Percentiles rank a stretch among this genome's conserved stretches.
Evolutionary conservation across 2,888 invertebrate species (phyloP).

Genomic region (Crepidodera aurea): DNA sequence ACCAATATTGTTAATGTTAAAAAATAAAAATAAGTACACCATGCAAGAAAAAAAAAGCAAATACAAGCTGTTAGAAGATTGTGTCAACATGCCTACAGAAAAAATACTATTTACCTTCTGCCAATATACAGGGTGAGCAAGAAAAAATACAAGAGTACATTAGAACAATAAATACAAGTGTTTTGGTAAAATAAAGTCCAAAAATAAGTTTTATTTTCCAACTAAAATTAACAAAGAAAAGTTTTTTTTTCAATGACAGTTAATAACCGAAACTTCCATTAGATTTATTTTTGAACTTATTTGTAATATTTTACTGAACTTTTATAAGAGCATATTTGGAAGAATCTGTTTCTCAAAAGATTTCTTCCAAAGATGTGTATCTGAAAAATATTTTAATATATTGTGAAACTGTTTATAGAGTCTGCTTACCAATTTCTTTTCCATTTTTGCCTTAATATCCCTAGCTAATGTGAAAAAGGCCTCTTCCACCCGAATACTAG

Average conservation of each 20-base stretch:
- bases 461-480: constrained; percentile 97
- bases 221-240: no score
- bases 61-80: constrained; percentile 7
- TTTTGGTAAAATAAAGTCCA: constrained; percentile 13
- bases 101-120: constrained; percentile 59
- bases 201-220: constrained; percentile 7
- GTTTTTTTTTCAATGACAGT: no score
- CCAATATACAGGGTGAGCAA: constrained; percentile 52
- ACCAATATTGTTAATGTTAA: no score
- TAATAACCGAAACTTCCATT: no score
- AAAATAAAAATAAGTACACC: no score
- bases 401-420: no score
- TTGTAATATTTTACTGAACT: no score
- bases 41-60: constrained; percentile 8
- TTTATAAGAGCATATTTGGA: no score
- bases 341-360: no score
- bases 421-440: constrained; percentile 90
- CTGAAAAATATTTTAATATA: no score
- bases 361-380: no score
- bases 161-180: constrained; percentile 32
- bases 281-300: no score
- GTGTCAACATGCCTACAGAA: constrained; percentile 44
- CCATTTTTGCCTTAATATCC: constrained; percentile 98
- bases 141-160: constrained; percentile 50
- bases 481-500: constrained; percentile 96